Evolutionary conservation across 1,140 invertebrate genomes (phyloP), one percentile per base, ranked within the genome.

Genomic region (Bombus sylvicola): DNA sequence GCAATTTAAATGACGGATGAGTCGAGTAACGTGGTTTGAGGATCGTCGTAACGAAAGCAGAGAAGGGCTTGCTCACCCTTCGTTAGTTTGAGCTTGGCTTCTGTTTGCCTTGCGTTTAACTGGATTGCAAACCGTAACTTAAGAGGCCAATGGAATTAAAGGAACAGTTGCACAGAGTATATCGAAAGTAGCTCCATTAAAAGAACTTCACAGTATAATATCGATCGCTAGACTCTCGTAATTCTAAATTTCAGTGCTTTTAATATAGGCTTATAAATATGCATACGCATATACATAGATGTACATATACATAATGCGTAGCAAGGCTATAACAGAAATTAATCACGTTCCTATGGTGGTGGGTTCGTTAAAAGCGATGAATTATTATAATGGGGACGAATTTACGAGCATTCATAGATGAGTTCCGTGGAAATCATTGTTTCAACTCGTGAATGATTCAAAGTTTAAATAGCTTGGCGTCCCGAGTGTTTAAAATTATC

Each of bases 1-100:
- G 59, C 59, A 31, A 62, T 76, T 86, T 88, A 88, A 88, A 86
- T 74, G 31, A n/a, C 37, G 68, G 68, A 76, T 66, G 69, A 62
- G 28, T 83, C 75, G 68, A 79, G 81, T 72, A 83, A 73, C 53
- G 66, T 34, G 59, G 37, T 41, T 68, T 71, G 47, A 74, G 47
- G 69, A 10, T 31, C 10, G 59, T 28, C 34, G 71, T 80, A 76
- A 88, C 79, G 78, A 89, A 89, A 89, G 43, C 39, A 12, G 6
- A 18, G 4, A 34, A 25, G 22, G 9, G 31, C 53, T n/a, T 9
- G 68, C 53, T 25, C 22, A 8, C 74, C 53, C 5, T 28, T 31
- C 53, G 34, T 57, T 76, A 47, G 12, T 25, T 28, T 28, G 41
- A 22, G 12, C 31, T 31, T 28, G 13, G 9, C 43, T 43, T 34